phyloP scores from a whole-genome alignment of 1,140 invertebrate genomes.

The Drosophila murphyi region DNA sequence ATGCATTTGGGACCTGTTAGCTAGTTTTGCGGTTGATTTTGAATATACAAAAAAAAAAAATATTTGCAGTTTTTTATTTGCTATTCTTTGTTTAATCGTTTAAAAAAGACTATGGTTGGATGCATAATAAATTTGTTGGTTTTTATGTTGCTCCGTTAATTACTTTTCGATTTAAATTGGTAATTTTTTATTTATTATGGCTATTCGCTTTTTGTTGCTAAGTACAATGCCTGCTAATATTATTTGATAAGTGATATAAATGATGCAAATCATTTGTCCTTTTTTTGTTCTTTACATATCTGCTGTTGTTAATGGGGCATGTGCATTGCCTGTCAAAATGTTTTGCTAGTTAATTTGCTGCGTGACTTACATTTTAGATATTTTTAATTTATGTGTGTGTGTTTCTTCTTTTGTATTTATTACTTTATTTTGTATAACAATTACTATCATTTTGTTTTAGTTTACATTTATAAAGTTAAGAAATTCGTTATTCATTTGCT shows the following conservation, averaged over 20 bases:
- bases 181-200: constrained; percentile 39
- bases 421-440: constrained; percentile 52
- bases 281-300: constrained; percentile 18
- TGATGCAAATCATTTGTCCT: constrained; percentile 24
- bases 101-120: constrained; percentile 29
- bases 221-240: constrained; percentile 50
- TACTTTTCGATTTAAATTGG: constrained; percentile 45
- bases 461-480: constrained; percentile 50
- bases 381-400: constrained; percentile 26
- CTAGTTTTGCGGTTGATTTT: constrained; percentile 42
- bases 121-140: constrained; percentile 39
- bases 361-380: constrained; percentile 44
- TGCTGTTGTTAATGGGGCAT: constrained; percentile 17
- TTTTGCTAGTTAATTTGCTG: constrained; percentile 40
- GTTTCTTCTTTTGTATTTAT: constrained; percentile 14
- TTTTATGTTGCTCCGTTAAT: constrained; percentile 33
- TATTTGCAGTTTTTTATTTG: constrained; percentile 27
- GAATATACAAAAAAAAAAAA: constrained; percentile 38
- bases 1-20: constrained; percentile 31
- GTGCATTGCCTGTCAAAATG: constrained; percentile 53
- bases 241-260: constrained; percentile 37
- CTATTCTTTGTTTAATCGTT: constrained; percentile 29
- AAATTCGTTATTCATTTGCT: constrained; percentile 66
- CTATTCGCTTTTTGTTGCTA: constrained; percentile 43
- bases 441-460: constrained; percentile 46